A percentile compares a stretch with the other conserved stretches of the same genome.
These are phyloP conservation scores for Brachirus orientalis DNA, from an alignment of 2,113 vertebrate genomes.

Conservation along the genomic window DNA sequence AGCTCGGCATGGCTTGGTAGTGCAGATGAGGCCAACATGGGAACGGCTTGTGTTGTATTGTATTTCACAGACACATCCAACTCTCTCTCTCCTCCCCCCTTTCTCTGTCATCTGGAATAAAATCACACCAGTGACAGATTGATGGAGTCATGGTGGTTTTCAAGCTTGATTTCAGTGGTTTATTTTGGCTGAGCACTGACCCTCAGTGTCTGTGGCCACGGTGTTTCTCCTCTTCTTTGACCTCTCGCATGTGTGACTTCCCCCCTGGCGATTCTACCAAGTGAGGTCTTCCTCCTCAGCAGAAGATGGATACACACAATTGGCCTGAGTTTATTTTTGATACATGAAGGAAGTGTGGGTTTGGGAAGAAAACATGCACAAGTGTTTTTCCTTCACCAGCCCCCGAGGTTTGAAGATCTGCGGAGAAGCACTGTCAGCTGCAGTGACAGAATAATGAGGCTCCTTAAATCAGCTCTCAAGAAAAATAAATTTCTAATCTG, in stretches of 20 bases:
- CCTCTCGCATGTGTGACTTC: conserved; percentile 46
- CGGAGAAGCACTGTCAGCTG: conserved; percentile 39
- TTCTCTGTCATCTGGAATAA: conserved; percentile 57
- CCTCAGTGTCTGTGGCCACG: conserved; percentile 33
- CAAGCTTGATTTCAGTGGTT: conserved; percentile 56
- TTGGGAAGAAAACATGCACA: conserved; percentile 12
- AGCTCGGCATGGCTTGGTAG: conserved; percentile 51
- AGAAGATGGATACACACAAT: conserved; percentile 51
- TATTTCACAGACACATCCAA: conserved; percentile 62
- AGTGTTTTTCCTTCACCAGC: conserved; percentile 41
- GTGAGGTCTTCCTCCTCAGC: conserved; percentile 55
- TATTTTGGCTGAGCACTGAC: conserved; percentile 62
- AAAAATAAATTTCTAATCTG: conserved; percentile 47
- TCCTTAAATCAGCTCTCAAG: conserved; percentile 36
- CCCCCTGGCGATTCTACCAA: conserved; percentile 33
- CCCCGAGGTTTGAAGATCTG: conserved; percentile 43
- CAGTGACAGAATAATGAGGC: conserved; percentile 55
- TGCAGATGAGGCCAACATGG: conserved; percentile 62
- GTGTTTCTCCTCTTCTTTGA: conserved; percentile 60
- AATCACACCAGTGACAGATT: conserved; percentile 56
- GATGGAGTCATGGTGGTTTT: conserved; percentile 65
- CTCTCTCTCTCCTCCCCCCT: conserved; percentile 17
- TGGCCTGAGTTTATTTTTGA: conserved; percentile 63
- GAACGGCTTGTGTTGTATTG: conserved; percentile 70
- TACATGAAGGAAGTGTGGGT: conserved; percentile 53